Evolutionary conservation across 2,113 vertebrate genomes (phyloP).

Genomic region (Scolopax mira): DNA sequence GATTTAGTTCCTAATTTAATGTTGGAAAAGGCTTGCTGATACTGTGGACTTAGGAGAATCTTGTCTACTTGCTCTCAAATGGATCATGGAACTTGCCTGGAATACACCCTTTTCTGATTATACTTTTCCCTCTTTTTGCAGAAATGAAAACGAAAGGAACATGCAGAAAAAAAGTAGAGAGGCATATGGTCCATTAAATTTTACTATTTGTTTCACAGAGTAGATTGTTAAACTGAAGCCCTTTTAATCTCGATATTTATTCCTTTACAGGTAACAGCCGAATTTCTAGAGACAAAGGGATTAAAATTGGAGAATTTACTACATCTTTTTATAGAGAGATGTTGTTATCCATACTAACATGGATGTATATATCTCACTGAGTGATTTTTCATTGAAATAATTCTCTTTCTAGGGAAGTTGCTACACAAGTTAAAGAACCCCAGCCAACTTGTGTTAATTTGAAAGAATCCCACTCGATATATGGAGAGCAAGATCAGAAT

Average conservation of each 20-base stretch:
- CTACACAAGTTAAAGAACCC: conserved; percentile 70
- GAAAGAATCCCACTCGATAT: background rate
- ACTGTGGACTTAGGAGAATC: background rate
- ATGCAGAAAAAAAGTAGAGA: background rate
- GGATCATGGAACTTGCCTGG: background rate
- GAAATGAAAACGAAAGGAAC: background rate
- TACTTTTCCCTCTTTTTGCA: background rate
- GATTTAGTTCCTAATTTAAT: background rate
- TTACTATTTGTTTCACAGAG: background rate
- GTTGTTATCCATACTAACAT: background rate
- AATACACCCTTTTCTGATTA: background rate
- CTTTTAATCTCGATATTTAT: background rate
- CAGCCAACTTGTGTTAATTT: conserved; percentile 64
- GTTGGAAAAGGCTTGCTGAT: background rate
- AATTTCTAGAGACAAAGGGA: background rate
- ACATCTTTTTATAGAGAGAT: fast-evolving
- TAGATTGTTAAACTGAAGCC: background rate
- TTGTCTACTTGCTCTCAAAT: background rate
- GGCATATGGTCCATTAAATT: background rate
- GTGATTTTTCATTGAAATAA: background rate
- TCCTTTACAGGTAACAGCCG: background rate
- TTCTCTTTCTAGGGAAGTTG: conserved; percentile 72
- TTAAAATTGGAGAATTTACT: background rate
- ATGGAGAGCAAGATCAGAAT: background rate
- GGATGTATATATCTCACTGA: background rate